Evolutionary conservation across 2,888 invertebrate species (phyloP).

Genomic region (Deilephila porcellus): DNA sequence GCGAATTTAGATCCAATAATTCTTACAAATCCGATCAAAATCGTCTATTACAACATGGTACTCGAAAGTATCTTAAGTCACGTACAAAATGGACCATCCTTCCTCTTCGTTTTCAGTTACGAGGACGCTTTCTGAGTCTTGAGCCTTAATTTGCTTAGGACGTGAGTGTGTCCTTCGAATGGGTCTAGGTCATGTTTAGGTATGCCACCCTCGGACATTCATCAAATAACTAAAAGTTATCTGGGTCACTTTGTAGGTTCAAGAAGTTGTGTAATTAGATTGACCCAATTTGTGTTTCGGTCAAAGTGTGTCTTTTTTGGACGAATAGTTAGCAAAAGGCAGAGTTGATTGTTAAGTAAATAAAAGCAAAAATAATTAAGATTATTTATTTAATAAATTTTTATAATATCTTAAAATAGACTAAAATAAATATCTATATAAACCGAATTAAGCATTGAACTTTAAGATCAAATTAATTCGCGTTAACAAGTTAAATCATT

Average conservation of each 20-base stretch:
- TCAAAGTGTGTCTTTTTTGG: background rate
- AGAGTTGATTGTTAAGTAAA: background rate
- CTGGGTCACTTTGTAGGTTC: background rate
- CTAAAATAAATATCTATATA: background rate
- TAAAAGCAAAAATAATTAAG: too few species aligned
- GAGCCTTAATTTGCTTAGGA: background rate
- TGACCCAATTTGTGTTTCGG: background rate
- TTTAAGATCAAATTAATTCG: background rate
- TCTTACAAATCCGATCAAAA: too few species aligned
- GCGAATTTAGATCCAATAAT: too few species aligned
- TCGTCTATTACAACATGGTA: background rate
- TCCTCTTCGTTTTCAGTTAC: background rate
- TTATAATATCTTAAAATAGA: background rate
- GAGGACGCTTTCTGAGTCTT: background rate
- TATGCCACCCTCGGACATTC: background rate
- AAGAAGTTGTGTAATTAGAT: background rate
- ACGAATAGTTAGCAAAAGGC: background rate
- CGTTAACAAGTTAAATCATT: conserved; percentile 11
- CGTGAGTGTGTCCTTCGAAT: background rate
- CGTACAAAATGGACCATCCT: background rate
- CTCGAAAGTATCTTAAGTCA: background rate
- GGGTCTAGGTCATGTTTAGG: background rate
- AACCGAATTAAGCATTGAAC: background rate
- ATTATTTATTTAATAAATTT: too few species aligned
- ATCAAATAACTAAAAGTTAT: background rate